Evolutionary conservation across 2,113 vertebrate genomes (phyloP), one percentile per base, ranked within the genome.

Genomic region (Chrysemys picta): DNA sequence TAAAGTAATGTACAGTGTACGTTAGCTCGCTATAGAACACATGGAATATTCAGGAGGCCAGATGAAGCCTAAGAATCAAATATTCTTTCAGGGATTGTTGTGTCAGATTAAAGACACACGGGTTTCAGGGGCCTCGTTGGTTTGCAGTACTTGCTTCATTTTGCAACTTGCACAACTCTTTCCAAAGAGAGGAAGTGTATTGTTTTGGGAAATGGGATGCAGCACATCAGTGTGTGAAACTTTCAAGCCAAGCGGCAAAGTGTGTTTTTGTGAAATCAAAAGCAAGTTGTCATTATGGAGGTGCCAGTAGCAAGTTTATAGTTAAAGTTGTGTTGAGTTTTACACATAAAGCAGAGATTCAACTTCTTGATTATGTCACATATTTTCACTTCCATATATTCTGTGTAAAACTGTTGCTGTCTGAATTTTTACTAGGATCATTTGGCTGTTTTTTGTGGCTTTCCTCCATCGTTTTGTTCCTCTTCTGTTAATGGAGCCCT

Each of bases 371-470:
- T 81, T 54, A 54, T 89, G 83, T 76, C 6, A 56, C 90, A 42
- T 17, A 24, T 29, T 91, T 54, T 92, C 90, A 57, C 93, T 91
- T 88, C 17, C 72, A n/a, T 21, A 5, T 35, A 38, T 82, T 72
- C 27, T 79, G 82, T 31, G 3, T n/a, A 78, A 95, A 91, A 65
- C n/a, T 52, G 75, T 59, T 87, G 29, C 57, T 52, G 8, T 6
- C 62, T 59, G 53, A 21, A 54, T 65, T 85, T 88, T 19, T 13
- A 53, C 56, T 75, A 5, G n/a, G 27, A 27, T 93, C 75, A 75
- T 52, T 56, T 72, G 56, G 53, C 85, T 24, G 35, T 50, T 54
- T 52, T 85, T 45, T 95, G 89, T 91, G 94, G 88, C 79, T 94
- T 95, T 76, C 38, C n/a, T 38, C 24, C 5, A 2, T 76, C 10